phyloP scores from a whole-genome alignment of 1,140 invertebrate species.

The Glossosoma conforme region DNA sequence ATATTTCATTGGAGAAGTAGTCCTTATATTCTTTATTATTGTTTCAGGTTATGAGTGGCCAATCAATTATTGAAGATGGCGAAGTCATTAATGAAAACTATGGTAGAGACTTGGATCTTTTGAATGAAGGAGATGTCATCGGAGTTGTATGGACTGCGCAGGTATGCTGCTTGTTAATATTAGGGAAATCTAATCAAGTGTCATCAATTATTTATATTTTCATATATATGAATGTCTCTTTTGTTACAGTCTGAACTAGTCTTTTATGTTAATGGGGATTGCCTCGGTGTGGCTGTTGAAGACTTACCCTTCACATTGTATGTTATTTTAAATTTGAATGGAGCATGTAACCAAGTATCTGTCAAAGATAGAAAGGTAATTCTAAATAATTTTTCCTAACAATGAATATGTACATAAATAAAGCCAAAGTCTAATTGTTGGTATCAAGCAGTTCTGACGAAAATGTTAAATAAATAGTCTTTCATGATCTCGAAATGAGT shows the following conservation, averaged over 20 bases:
- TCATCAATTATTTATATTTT: slow-evolving; percentile 11
- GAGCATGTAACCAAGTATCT: slow-evolving; percentile 84
- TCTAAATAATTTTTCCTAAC: neutral
- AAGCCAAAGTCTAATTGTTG: neutral
- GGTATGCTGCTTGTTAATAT: slow-evolving; percentile 43
- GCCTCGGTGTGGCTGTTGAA: slow-evolving; percentile 78
- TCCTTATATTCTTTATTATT: too few species aligned
- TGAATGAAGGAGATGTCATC: slow-evolving; percentile 79
- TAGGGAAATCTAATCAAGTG: slow-evolving; percentile 13
- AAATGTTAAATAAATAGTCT: neutral
- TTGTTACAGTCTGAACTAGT: slow-evolving; percentile 69
- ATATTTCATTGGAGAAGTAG: too few species aligned
- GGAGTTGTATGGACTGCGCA: slow-evolving; percentile 77
- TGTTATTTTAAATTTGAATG: slow-evolving; percentile 88
- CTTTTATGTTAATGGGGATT: slow-evolving; percentile 85
- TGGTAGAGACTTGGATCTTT: slow-evolving; percentile 74
- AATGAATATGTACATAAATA: neutral
- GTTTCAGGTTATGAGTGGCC: slow-evolving; percentile 84
- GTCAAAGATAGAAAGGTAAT: slow-evolving; percentile 12
- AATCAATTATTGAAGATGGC: slow-evolving; percentile 79
- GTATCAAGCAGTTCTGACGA: neutral
- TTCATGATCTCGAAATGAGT: slow-evolving; percentile 5
- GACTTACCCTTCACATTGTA: slow-evolving; percentile 72
- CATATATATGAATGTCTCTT: slow-evolving; percentile 8
- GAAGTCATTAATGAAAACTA: too few species aligned